Evolutionary conservation across 2,797 vertebrate genomes (phyloP).

Genomic region (Notoglanidium macrostoma): DNA sequence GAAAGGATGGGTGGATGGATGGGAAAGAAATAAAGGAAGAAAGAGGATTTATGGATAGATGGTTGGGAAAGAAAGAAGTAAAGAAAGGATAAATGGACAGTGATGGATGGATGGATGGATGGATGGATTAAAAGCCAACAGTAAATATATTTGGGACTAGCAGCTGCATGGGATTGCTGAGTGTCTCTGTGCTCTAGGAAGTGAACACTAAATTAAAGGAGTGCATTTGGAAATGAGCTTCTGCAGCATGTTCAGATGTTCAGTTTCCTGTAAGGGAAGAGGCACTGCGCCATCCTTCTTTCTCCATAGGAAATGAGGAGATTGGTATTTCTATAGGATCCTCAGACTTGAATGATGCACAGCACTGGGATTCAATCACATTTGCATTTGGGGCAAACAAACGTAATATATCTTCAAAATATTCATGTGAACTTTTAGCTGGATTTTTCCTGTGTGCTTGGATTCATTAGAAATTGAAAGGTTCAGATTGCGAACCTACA

Average conservation of each 20-base stretch:
- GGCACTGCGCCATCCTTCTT: not conserved
- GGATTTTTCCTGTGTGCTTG: not conserved
- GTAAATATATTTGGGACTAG: no score
- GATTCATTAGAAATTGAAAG: not conserved
- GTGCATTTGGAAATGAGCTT: not conserved
- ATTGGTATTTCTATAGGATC: not conserved
- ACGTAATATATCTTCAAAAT: not conserved
- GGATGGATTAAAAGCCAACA: not conserved
- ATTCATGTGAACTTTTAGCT: not conserved
- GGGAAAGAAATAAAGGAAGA: not conserved
- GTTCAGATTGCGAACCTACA: conserved; percentile 2
- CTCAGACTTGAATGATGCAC: not conserved
- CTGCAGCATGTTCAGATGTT: not conserved
- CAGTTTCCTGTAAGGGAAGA: not conserved
- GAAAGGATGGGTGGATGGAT: no score
- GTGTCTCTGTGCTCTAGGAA: not conserved
- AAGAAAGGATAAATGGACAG: not conserved
- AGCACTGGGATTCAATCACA: conserved; percentile 1
- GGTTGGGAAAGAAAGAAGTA: not conserved
- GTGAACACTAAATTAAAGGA: not conserved
- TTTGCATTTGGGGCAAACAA: conserved; percentile 5
- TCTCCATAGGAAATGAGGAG: not conserved
- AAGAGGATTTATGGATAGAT: not conserved
- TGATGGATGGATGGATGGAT: not conserved
- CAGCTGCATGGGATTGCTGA: not conserved